Conservation (phyloP, 2,113 vertebrate genomes). For the Caretta caretta region DNA sequence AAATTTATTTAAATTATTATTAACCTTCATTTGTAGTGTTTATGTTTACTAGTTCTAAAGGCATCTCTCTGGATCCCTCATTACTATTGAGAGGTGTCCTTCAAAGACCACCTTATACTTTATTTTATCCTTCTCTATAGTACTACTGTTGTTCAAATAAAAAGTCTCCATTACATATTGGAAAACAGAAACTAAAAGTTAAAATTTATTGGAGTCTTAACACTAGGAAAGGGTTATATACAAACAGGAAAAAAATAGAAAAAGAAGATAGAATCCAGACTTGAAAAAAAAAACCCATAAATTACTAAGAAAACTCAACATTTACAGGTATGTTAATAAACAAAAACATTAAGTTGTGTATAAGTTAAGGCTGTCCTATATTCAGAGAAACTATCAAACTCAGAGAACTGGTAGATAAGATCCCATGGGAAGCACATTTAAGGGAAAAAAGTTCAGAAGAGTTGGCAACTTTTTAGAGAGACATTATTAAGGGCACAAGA, state of each 20-base stretch:
- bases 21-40: neutral
- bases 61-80: neutral
- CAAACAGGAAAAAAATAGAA: neutral
- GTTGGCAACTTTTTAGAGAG: neutral
- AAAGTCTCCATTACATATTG: neutral
- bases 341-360: neutral
- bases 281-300: neutral
- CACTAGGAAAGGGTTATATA: too few species aligned
- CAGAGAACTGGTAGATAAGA: neutral
- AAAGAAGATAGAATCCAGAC: neutral
- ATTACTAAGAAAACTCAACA: neutral
- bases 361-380: neutral
- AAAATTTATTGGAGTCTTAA: neutral
- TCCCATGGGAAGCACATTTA: neutral
- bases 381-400: neutral
- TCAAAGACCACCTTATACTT: neutral
- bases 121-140: neutral
- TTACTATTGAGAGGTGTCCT: neutral
- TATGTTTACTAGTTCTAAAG: neutral
- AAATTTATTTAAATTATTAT: neutral
- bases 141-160: neutral
- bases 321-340: neutral
- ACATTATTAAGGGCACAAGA: neutral
- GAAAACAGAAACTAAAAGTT: neutral
- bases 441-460: neutral